These are phyloP conservation scores for Taenioides sp. DNA, from an alignment of 2,797 vertebrate genomes.

Conservation along the genomic window DNA sequence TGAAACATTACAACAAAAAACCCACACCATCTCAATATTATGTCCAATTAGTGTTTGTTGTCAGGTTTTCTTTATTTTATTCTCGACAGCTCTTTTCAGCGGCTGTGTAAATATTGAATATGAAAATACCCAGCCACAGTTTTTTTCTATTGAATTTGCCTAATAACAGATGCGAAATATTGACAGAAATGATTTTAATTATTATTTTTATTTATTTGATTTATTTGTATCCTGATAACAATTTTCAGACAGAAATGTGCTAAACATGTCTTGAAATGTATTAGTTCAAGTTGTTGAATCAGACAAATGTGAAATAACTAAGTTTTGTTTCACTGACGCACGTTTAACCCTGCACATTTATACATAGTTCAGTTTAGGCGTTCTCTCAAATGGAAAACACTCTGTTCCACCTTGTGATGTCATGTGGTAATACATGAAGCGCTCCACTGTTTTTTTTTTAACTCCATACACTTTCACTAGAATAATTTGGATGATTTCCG, in stretches of 20 bases:
- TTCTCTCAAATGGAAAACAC: no score
- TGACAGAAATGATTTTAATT: not conserved
- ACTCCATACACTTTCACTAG: no score
- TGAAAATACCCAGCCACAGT: not conserved
- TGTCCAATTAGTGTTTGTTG: not conserved
- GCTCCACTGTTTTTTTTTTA: no score
- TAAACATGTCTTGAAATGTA: not conserved
- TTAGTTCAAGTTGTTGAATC: no score
- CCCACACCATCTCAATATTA: not conserved
- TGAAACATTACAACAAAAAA: not conserved
- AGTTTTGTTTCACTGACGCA: no score
- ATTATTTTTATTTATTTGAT: no score
- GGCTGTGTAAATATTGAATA: not conserved
- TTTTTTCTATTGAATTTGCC: not conserved
- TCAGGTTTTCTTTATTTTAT: not conserved
- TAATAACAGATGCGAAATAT: not conserved
- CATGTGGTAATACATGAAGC: no score
- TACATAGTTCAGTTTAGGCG: no score
- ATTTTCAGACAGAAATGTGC: not conserved
- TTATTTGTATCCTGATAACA: no score
- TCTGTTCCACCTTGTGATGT: no score
- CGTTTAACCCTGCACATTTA: no score
- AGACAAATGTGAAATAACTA: not conserved
- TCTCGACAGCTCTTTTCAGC: not conserved
- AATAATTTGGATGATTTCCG: no score